Base-by-base conservation (phyloP, 2,888 invertebrate species). In the Lasioglossum leucozonium region DNA sequence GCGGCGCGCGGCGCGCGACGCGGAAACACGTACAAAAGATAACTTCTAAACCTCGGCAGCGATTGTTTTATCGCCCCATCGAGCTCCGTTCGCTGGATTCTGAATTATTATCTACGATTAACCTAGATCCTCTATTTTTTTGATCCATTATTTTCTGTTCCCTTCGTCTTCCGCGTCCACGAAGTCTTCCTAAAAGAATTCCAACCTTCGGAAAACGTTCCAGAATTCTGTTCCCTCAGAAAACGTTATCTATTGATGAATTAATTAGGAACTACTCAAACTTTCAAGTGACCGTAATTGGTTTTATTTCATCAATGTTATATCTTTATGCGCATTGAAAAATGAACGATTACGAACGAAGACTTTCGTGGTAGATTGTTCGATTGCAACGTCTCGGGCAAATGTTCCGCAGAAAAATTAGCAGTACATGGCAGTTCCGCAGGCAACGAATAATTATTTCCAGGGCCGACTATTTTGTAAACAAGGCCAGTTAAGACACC, bases 1-100 rank as follows among this genome's bases (percentile, higher is more conserved):
- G 16, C 34, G 34, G 34, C 34, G 34, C 69, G 22, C 26, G 16
- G 2, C 2, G 34, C 34, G 34, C 69, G 40, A 16, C 26, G 16
- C 5, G 58, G 58, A 26, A 26, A 65, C 55, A 77, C 73, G 69
- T 62, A 37, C 55, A 34, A 30, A 58, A 67, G 40, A 72, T 75
- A 72, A 65, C 72, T 65, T 34, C 26, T 22, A 18, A 4, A 44
- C 44, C n/a, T 34, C 30, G 16, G 37, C 26, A 4, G 26, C 18
- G 74, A 58, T 58, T 58, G 55, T n/a, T 74, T 58, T 58, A 40
- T 58, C n/a, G 16, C 18, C 55, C 22, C n/a, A n/a, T 42, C 37
- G 40, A 71, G n/a, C n/a, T 40, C 16, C 40, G n/a, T 71, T 42
- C 10, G 6, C 6, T 26, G 69, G 40, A 42, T 42, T 26, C 42